Conservation (phyloP, 2,113 vertebrate species). For the Paradoxurus hermaphroditus region DNA sequence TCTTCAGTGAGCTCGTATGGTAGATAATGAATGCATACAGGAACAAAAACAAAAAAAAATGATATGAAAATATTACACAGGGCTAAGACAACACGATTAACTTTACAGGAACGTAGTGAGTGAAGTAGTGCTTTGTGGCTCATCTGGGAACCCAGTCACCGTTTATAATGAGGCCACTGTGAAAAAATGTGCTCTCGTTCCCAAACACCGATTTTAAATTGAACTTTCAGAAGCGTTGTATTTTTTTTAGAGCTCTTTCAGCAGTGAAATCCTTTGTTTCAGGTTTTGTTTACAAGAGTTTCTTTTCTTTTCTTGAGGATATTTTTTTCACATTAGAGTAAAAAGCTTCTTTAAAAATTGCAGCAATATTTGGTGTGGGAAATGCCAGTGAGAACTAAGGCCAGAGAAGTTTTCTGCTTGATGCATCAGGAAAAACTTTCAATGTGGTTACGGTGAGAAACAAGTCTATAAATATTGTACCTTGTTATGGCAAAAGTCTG, state of each 20-base stretch:
- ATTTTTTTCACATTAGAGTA: neutral
- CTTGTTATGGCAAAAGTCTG: neutral
- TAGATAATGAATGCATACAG: neutral
- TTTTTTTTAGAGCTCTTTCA: slow-evolving; percentile 45
- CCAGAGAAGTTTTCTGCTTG: neutral
- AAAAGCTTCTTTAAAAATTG: slow-evolving; percentile 26
- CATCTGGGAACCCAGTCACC: slow-evolving; percentile 58
- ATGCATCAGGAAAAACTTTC: neutral
- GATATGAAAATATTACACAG: slow-evolving; percentile 33
- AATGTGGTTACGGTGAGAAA: neutral
- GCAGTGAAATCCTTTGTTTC: slow-evolving; percentile 28
- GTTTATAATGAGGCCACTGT: slow-evolving; percentile 49
- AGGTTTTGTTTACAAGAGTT: slow-evolving; percentile 51
- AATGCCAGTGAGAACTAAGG: neutral
- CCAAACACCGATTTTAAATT: slow-evolving; percentile 30
- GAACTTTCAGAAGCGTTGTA: slow-evolving; percentile 9
- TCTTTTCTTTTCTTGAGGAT: slow-evolving; percentile 42
- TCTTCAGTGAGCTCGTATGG: neutral
- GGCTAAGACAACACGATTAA: slow-evolving; percentile 33
- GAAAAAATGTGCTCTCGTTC: slow-evolving; percentile 49
- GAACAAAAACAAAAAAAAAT: neutral
- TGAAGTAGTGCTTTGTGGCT: slow-evolving; percentile 52
- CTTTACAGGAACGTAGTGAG: slow-evolving; percentile 35
- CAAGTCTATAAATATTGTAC: neutral
- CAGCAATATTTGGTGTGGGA: slow-evolving; percentile 21